A percentile compares a stretch with the other conserved stretches of the same genome.
Evolutionary conservation across 2,797 vertebrate genomes (phyloP).

Genomic region (Phyllotis vaccarum): DNA sequence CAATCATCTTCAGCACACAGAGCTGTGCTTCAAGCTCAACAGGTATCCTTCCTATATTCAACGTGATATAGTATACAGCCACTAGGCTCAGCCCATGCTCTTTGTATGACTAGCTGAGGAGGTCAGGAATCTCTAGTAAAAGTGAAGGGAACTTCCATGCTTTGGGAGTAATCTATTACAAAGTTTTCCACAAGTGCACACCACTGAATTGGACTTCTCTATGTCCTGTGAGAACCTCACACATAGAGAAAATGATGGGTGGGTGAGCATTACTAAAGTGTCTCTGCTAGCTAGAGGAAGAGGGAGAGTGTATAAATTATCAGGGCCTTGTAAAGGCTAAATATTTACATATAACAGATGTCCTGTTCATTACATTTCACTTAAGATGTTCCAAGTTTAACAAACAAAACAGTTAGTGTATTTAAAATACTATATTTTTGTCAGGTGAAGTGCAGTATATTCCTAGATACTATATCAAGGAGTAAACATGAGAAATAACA

Average conservation of each 20-base stretch:
- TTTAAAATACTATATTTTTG: not conserved
- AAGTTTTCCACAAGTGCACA: not conserved
- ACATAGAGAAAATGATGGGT: not conserved
- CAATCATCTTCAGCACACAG: not conserved
- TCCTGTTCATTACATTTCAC: not conserved
- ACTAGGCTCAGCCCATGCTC: not conserved
- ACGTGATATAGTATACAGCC: not conserved
- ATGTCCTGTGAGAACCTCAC: not conserved
- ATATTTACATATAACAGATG: not conserved
- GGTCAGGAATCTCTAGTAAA: not conserved
- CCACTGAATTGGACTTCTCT: not conserved
- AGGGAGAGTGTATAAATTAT: not conserved
- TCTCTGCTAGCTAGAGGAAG: not conserved
- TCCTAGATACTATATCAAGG: no score
- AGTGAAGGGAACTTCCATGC: not conserved
- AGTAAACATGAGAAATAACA: not conserved
- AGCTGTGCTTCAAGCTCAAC: not conserved
- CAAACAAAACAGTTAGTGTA: not conserved
- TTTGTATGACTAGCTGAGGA: not conserved
- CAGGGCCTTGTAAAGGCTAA: constrained; percentile 6
- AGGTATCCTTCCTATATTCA: not conserved
- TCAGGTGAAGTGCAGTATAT: no score
- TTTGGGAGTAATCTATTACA: not conserved
- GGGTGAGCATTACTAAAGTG: not conserved
- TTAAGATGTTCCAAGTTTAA: constrained; percentile 16